Conservation (phyloP, 2,888 invertebrate species). For the Aphidius colemani region DNA sequence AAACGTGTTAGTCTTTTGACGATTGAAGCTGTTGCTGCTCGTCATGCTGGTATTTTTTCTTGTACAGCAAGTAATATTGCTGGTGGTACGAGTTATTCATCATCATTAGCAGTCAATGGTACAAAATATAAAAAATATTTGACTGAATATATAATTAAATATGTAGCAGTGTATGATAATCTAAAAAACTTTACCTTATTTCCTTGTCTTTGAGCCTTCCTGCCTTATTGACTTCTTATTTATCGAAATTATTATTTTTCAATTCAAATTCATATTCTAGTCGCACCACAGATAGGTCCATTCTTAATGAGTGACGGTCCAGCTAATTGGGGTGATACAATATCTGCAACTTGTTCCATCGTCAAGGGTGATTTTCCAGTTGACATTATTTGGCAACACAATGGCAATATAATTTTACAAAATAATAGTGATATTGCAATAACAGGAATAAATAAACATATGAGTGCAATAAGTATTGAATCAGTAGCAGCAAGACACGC, state of each 20-base stretch:
- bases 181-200: too few relatives aligned
- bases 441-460: conserved; percentile 62
- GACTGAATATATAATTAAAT: background rate
- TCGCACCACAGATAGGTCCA: conserved; percentile 59
- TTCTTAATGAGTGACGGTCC: conserved; percentile 59
- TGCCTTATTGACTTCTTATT: too few relatives aligned
- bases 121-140: conserved; percentile 26
- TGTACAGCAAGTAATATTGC: conserved; percentile 71
- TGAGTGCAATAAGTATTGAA: conserved; percentile 72
- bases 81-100: conserved; percentile 66
- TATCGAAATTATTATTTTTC: background rate
- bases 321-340: conserved; percentile 59
- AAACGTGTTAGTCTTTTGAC: conserved; percentile 64
- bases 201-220: too few relatives aligned
- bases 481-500: conserved; percentile 71
- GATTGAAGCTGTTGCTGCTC: conserved; percentile 69
- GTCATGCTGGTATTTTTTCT: conserved; percentile 75
- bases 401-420: conserved; percentile 56
- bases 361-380: conserved; percentile 81
- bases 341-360: conserved; percentile 70
- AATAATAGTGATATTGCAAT: conserved; percentile 59
- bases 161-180: too few relatives aligned
- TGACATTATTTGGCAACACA: conserved; percentile 76
- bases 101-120: conserved; percentile 72
- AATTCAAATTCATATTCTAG: conserved; percentile 54